These are phyloP conservation scores for Psophia crepitans DNA, from an alignment of 2,113 vertebrate genomes.

Conservation along the genomic window DNA sequence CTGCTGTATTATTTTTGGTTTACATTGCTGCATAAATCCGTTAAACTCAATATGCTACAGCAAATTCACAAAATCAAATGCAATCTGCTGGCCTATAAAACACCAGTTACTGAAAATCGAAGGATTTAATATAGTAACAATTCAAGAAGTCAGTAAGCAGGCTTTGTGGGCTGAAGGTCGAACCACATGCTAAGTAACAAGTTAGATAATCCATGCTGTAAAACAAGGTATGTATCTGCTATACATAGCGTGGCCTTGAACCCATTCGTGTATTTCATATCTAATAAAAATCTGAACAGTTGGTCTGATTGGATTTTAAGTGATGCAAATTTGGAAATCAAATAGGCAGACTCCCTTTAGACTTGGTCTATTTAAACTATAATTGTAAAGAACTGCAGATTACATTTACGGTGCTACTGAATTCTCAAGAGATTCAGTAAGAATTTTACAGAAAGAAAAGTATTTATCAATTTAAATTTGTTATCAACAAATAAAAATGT, in stretches of 20 bases:
- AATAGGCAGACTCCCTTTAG: constrained; percentile 76
- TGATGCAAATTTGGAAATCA: constrained; percentile 81
- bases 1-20: constrained; percentile 78
- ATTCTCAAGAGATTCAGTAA: constrained; percentile 40
- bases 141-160: constrained; percentile 57
- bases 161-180: constrained; percentile 47
- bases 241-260: constrained; percentile 47
- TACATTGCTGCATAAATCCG: constrained; percentile 78
- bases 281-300: constrained; percentile 78
- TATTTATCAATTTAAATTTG: constrained; percentile 53
- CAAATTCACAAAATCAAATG: constrained; percentile 77
- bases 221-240: constrained; percentile 37
- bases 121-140: constrained; percentile 72
- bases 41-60: constrained; percentile 75
- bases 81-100: constrained; percentile 80
- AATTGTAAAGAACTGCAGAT: constrained; percentile 76
- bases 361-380: constrained; percentile 72
- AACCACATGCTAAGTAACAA: constrained; percentile 22
- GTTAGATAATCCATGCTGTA: constrained; percentile 1
- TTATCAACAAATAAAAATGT: constrained; percentile 44
- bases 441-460: constrained; percentile 53
- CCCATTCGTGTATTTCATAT: constrained; percentile 57
- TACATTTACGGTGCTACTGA: constrained; percentile 53
- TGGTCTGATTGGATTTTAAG: constrained; percentile 83
- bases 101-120: constrained; percentile 73